Conservation (phyloP, 2,797 vertebrate species). For the Erethizon dorsatum region DNA sequence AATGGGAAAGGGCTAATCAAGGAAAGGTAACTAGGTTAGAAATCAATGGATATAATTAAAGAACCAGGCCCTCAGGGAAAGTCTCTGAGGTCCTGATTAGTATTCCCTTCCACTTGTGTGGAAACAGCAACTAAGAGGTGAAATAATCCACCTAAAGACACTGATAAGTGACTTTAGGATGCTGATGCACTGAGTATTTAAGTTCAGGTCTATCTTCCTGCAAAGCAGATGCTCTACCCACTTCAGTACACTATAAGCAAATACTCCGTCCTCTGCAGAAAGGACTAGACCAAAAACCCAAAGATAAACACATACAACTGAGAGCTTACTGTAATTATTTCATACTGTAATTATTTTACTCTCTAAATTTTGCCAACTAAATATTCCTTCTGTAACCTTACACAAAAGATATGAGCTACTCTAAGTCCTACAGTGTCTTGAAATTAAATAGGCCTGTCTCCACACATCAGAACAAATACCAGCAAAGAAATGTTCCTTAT, state of each 20-base stretch:
- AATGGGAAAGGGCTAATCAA: constrained; percentile 5
- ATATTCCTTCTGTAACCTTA: constrained; percentile 12
- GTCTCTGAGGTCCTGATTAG: not conserved
- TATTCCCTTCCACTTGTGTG: not conserved
- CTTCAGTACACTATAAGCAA: not conserved
- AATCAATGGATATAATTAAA: constrained; percentile 34
- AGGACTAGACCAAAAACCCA: constrained; percentile 23
- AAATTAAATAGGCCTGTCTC: constrained; percentile 63
- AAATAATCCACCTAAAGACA: constrained; percentile 1
- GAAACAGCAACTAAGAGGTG: constrained; percentile 37
- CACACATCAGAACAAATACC: not conserved
- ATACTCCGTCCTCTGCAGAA: not conserved
- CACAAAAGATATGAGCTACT: constrained; percentile 17
- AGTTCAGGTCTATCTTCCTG: constrained; percentile 36
- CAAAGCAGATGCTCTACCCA: constrained; percentile 39
- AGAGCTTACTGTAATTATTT: not conserved
- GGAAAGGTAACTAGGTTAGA: constrained; percentile 2
- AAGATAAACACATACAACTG: constrained; percentile 44
- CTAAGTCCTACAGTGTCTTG: not conserved
- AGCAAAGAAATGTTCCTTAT: constrained; percentile 41
- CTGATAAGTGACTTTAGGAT: not conserved
- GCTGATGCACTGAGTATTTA: not conserved
- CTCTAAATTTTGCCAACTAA: constrained; percentile 28
- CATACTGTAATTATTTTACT: not conserved
- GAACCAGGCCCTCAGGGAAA: not conserved